phyloP scores from a whole-genome alignment of 2,113 vertebrate genomes.

The Urocitellus parryii region DNA sequence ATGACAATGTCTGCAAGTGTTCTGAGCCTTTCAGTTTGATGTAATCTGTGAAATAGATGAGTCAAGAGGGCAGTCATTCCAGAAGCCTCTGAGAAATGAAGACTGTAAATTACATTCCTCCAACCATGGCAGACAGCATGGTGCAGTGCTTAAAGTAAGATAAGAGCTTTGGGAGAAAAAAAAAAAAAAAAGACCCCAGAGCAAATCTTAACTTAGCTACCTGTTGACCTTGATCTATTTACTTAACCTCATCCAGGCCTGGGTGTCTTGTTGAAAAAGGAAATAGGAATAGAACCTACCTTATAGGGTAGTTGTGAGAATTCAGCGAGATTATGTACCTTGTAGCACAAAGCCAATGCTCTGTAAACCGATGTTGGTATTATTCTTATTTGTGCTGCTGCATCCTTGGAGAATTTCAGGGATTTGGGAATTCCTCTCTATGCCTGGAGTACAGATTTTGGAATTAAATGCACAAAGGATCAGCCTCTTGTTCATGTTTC shows the following conservation, averaged over 20 bases:
- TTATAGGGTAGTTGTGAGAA: not conserved
- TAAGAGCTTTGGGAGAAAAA: not conserved
- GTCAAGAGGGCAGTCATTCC: constrained; percentile 76
- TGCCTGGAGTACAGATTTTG: not conserved
- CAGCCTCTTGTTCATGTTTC: constrained; percentile 31
- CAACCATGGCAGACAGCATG: not conserved
- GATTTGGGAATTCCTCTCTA: not conserved
- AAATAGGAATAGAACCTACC: not conserved
- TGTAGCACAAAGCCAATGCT: not conserved
- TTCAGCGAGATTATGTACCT: not conserved
- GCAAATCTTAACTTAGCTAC: constrained; percentile 21
- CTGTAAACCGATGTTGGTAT: not conserved
- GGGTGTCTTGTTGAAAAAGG: not conserved
- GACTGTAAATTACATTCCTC: constrained; percentile 56
- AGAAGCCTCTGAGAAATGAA: constrained; percentile 67
- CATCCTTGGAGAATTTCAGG: constrained; percentile 30
- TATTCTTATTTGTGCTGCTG: not conserved
- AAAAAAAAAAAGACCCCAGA: not conserved
- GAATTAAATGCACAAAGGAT: constrained; percentile 21
- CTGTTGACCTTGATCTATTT: constrained; percentile 5
- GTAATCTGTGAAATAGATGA: constrained; percentile 80
- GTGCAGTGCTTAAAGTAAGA: not conserved
- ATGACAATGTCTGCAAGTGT: constrained; percentile 71
- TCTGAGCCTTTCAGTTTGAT: constrained; percentile 76
- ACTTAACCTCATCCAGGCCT: not conserved